Evolutionary conservation across 2,888 invertebrate species (phyloP).

Genomic region (Eupithecia subfuscata): DNA sequence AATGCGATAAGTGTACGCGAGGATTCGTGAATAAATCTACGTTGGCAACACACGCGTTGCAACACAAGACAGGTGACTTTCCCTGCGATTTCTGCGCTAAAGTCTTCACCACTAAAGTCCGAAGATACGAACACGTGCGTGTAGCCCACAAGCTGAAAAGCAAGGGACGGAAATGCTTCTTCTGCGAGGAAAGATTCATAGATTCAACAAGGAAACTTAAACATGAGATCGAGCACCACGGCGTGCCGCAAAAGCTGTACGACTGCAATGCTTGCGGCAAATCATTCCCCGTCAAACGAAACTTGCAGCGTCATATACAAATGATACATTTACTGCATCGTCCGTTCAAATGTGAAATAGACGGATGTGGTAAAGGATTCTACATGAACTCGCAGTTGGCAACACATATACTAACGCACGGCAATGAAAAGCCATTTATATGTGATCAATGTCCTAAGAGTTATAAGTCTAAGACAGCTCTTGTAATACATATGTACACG

Average conservation of each 20-base stretch:
- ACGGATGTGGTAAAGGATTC: constrained; percentile 9
- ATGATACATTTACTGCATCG: constrained; percentile 3
- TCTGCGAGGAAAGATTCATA: constrained; percentile 67
- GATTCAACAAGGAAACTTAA: constrained; percentile 3
- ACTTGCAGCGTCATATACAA: neutral
- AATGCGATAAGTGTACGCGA: constrained; percentile 59
- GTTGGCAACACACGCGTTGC: constrained; percentile 48
- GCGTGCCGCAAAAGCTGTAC: neutral
- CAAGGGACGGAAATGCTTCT: constrained; percentile 59
- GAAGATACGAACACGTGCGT: constrained; percentile 62
- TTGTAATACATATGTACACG: neutral
- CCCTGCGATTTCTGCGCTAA: constrained; percentile 63
- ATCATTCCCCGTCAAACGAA: neutral
- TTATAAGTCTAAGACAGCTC: constrained; percentile 12
- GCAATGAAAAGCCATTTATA: neutral
- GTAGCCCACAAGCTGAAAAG: constrained; percentile 55
- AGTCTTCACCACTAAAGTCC: constrained; percentile 62
- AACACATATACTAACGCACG: constrained; percentile 12
- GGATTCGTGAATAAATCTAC: constrained; percentile 57
- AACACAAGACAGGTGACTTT: constrained; percentile 45
- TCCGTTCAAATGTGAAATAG: constrained; percentile 3
- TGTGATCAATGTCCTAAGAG: constrained; percentile 6
- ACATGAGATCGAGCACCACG: constrained; percentile 39
- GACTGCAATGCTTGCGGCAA: constrained; percentile 13
- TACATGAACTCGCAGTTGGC: neutral